Evolutionary conservation across 1,140 invertebrate species (phyloP), one percentile per base, ranked within the genome.

Genomic region (Sycobia sp.): DNA sequence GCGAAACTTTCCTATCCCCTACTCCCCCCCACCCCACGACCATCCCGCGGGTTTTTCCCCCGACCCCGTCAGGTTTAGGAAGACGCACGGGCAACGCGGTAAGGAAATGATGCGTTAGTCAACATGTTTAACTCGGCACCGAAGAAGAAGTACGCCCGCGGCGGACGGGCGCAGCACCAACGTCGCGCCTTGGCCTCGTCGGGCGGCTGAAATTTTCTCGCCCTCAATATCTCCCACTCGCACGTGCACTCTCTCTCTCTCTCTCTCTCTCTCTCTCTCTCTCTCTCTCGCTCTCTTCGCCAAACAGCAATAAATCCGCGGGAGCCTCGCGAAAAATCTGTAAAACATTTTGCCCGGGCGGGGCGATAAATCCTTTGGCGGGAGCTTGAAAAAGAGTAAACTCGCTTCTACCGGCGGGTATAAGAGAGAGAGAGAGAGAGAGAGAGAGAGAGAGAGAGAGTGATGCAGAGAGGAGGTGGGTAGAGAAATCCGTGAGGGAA

Each of bases 231-330:
- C 46, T 29, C 8, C 46, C 36, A 16, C 2, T 22, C 49, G 25
- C 34, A 41, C 20, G 39, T 20, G n/a, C n/a, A n/a, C n/a, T n/a
- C n/a, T n/a, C n/a, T n/a, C n/a, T n/a, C n/a, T n/a, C n/a, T n/a
- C n/a, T n/a, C n/a, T n/a, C n/a, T n/a, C n/a, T n/a, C n/a, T n/a
- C n/a, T n/a, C n/a, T n/a, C n/a, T n/a, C n/a, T n/a, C n/a, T n/a
- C n/a, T n/a, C n/a, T n/a, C n/a, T n/a, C n/a, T n/a, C n/a, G n/a
- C n/a, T n/a, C n/a, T n/a, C n/a, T n/a, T n/a, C n/a, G n/a, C n/a
- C n/a, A n/a, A n/a, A n/a, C n/a, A n/a, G 5, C 25, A 44, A 59
- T 59, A 59, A 59, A 59, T 59, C 34, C 16, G n/a, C n/a, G n/a
- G 39, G 20, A 41, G 4, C 16, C 11, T n/a, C n/a, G 20, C 20